Evolutionary conservation across 2,888 invertebrate species (phyloP), one percentile per base, ranked within the genome.

Genomic region (Eupithecia centaureata): DNA sequence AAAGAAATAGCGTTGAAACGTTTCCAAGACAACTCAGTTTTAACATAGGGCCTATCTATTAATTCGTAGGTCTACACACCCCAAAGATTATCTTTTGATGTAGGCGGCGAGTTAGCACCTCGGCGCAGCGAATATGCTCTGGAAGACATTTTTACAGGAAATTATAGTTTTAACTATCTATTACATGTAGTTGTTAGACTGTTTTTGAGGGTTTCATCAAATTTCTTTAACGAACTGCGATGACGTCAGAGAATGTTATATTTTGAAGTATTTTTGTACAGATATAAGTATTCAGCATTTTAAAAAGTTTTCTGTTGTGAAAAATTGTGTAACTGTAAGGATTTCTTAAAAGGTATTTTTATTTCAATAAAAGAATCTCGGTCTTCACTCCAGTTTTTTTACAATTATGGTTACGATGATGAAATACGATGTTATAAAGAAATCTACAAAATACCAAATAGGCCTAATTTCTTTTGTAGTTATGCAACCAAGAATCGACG

Each of bases 31-130:
- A n/a, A n/a, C n/a, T n/a, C n/a, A 25, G 51, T 51, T 25, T 33
- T 30, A n/a, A 5, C 35, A 25, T n/a, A 28, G 12, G 47, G 47
- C 30, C 15, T 13, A 28, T 83, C 81, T 82, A 73, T 28, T 27
- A 3, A 1, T 75, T 69, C 30, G 0, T 69, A 80, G 22, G 35
- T 76, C 84, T 81, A 60, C 63, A 56, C n/a, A 60, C 47, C 42
- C 67, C 69, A 72, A 73, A 83, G 87, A 87, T 86, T 85, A 88
- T 86, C 84, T 85, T 85, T 85, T 86, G 87, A 86, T 84, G 84
- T 81, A 83, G 79, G 82, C 78, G 81, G 63, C 70, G 79, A 80
- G 80, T 83, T 79, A 82, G 82, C 83, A 79, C 79, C 69, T 63
- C 63, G 58, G 47, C 38, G 51, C 38, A 35, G 47, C 47, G 52